These are phyloP conservation scores for Glyphotaelius pellucidus DNA, from an alignment of 2,888 invertebrate genomes.

Conservation along the genomic window DNA sequence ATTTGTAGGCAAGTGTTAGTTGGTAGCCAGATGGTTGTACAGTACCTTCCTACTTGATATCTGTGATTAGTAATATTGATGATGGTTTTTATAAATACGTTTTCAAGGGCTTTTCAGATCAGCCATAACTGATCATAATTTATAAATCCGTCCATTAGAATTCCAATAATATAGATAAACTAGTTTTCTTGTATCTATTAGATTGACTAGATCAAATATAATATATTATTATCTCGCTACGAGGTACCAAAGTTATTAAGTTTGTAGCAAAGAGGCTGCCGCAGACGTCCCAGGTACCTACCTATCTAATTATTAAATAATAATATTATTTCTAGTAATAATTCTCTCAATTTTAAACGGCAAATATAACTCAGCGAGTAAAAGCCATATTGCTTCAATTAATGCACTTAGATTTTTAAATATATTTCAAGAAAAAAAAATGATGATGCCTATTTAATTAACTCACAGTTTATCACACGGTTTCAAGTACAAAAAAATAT, in stretches of 20 bases:
- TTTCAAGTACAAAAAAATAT: no score
- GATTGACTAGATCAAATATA: neutral
- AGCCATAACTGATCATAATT: neutral
- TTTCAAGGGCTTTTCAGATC: neutral
- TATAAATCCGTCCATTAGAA: neutral
- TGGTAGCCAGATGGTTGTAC: neutral
- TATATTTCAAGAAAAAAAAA: no score
- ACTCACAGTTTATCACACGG: no score
- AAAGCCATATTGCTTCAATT: no score
- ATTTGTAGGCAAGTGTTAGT: neutral
- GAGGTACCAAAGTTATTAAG: neutral
- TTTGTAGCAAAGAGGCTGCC: neutral
- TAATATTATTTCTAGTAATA: no score
- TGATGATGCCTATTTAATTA: no score
- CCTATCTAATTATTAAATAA: neutral
- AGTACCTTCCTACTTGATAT: no score
- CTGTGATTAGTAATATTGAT: no score
- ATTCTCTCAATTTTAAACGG: no score
- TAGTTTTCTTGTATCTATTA: neutral
- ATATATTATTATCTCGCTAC: neutral
- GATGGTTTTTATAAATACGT: neutral
- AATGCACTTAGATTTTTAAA: no score
- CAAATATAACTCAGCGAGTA: no score
- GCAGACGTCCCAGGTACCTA: neutral
- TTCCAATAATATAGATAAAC: neutral